Base-by-base conservation (phyloP, 1,140 invertebrate species). In the Aradophagus sp. region DNA sequence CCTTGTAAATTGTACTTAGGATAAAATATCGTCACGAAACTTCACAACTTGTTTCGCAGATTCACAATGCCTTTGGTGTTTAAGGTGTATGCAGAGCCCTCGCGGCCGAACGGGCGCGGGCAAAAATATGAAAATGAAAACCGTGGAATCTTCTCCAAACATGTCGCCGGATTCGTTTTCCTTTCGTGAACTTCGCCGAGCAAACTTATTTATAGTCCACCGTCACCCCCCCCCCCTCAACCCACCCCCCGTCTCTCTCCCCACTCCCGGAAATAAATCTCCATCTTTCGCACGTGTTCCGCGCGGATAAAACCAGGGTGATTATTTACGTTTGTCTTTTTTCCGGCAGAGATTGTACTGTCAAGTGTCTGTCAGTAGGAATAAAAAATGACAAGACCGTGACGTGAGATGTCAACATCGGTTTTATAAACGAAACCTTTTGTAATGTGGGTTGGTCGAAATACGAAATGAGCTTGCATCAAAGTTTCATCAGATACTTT, bases 71-170 rank as follows among this genome's bases (percentile, higher is more conserved):
- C 66, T 74, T 56, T 31, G 56, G 61, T 66, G 59, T 67, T 67
- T 58, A 69, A 56, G 50, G 56, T 66, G 56, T 56, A 58, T 47
- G 19, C 34, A 14, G 32, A 13, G 11, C 13, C n/a, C 23, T 29
- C 38, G 38, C 35, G 32, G 36, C 32, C 45, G 52, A 56, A 58
- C 56, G 27, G 5, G 31, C 55, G 50, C 53, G 58, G 50, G 44
- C 45, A 68, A 68, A 69, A 74, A 70, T 74, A 70, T 74, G 66
- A 67, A 74, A 74, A 74, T 74, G 69, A 70, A 66, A 66, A 62
- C 34, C 47, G 63, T 38, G 58, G 16, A 53, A 53, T 48, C 47
- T 38, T 32, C 34, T 52, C 39, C 58, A 55, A 68, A 68, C 62
- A 38, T 55, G 56, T 67, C 45, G 58, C 31, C 17, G 31, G 45